These are phyloP conservation scores for Dunckerocampus dactyliophorus DNA, from an alignment of 2,113 vertebrate species.

Conservation along the genomic window DNA sequence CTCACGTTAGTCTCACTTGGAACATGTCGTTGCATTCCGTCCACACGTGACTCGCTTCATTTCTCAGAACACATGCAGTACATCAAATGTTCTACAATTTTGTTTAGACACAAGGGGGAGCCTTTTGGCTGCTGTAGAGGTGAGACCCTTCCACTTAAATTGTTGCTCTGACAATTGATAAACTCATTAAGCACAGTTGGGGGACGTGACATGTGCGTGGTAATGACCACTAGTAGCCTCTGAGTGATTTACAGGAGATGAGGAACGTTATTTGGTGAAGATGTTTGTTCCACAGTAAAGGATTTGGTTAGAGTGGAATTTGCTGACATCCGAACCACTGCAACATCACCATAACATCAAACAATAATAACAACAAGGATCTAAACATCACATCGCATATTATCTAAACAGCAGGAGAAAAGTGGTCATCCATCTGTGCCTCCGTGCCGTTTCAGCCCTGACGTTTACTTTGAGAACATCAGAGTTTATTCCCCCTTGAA, in stretches of 20 bases:
- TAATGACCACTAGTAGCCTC: neutral
- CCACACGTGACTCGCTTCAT: too few species aligned
- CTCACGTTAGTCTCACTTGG: too few species aligned
- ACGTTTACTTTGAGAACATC: slow-evolving; percentile 26
- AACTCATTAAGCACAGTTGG: neutral
- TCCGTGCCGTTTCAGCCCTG: slow-evolving; percentile 24
- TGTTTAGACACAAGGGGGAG: slow-evolving; percentile 59
- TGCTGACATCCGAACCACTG: slow-evolving; percentile 4
- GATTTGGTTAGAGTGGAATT: slow-evolving; percentile 23
- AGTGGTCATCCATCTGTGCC: slow-evolving; percentile 16
- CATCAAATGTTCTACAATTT: too few species aligned
- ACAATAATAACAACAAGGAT: slow-evolving; percentile 44
- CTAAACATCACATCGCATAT: slow-evolving; percentile 51
- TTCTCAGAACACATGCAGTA: too few species aligned
- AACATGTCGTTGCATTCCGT: too few species aligned
- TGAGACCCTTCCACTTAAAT: slow-evolving; percentile 1
- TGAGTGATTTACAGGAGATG: slow-evolving; percentile 44
- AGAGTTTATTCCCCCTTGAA: neutral
- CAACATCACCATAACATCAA: slow-evolving; percentile 24
- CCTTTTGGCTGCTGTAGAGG: slow-evolving; percentile 40
- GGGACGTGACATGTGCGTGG: slow-evolving; percentile 14
- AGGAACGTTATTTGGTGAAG: slow-evolving; percentile 40
- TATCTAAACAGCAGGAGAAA: slow-evolving; percentile 38
- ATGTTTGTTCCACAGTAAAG: slow-evolving; percentile 28
- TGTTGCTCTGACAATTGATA: slow-evolving; percentile 6